Evolutionary conservation across 2,888 invertebrate genomes (phyloP), one percentile per base, ranked within the genome.

Genomic region (Agrotis ipsilon): DNA sequence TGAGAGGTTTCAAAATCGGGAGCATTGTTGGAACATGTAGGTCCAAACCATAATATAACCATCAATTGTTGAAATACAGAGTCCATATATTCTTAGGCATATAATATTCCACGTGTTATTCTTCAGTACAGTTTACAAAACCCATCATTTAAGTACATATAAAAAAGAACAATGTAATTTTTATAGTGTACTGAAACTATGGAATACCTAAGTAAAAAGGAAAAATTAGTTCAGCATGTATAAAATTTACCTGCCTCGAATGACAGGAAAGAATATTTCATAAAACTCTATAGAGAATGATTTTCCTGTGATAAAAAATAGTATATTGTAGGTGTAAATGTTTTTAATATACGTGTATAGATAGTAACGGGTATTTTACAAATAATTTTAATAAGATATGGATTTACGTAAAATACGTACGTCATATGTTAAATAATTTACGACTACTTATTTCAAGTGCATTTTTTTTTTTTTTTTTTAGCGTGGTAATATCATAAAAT

Each of bases 121-220:
- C 21, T 61, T 57, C 19, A 58, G 46, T 48, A n/a, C 19, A 80
- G 49, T 75, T 68, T 74, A 65, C 46, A 74, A 65, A 78, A 78
- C 43, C 6, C 60, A 19, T 16, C 43, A 48, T 61, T 24, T 45
- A 21, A 18, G 21, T 49, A 24, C 48, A 19, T 67, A 73, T 32
- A 39, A 39, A 51, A 46, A 43, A 51, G 16, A 60, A 54, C 3
- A 14, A 32, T 27, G 45, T 32, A 4, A 19, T 18, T 51, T 62
- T 60, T 72, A 61, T n/a, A 68, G 61, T 58, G 21, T 61, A 27
- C 51, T 66, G 24, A 62, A 68, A 24, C 49, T 59, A 27, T 49
- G 21, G 18, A 18, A 18, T 54, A 54, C 54, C 27, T 54, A 46
- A 4, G 48, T 52, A 46, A 18, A 24, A 49, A 52, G 43, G 63